These are phyloP conservation scores for Archips crataeganus DNA, from an alignment of 2,888 invertebrate genomes.

Conservation along the genomic window DNA sequence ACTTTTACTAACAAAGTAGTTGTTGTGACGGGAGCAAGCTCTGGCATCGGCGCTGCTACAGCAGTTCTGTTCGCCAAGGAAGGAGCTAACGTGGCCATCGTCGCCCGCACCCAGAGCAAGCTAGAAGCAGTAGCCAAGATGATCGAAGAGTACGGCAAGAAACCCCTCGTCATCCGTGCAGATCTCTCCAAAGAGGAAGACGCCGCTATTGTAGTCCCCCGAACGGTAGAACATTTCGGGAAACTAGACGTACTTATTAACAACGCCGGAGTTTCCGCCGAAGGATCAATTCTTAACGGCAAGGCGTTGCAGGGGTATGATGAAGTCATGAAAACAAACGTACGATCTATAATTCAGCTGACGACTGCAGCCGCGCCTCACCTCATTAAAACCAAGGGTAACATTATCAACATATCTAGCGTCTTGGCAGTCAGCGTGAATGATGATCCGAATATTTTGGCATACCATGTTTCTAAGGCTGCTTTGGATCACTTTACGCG, in stretches of 20 bases:
- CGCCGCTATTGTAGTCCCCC: slow-evolving; percentile 47
- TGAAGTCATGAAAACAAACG: slow-evolving; percentile 54
- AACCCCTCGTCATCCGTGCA: slow-evolving; percentile 52
- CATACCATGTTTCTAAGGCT: slow-evolving; percentile 90
- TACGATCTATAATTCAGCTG: slow-evolving; percentile 53
- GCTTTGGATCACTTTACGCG: slow-evolving; percentile 91
- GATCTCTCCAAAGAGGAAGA: slow-evolving; percentile 58
- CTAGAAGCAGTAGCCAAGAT: slow-evolving; percentile 47
- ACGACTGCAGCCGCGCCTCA: slow-evolving; percentile 55
- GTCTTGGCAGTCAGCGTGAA: slow-evolving; percentile 42
- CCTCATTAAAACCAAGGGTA: slow-evolving; percentile 57
- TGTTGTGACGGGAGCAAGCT: slow-evolving; percentile 62
- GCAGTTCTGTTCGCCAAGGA: slow-evolving; percentile 58
- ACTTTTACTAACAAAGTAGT: slow-evolving; percentile 55
- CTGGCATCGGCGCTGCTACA: slow-evolving; percentile 64
- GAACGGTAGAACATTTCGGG: slow-evolving; percentile 55
- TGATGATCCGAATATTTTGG: slow-evolving; percentile 38
- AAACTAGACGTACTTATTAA: slow-evolving; percentile 61
- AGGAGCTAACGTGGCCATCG: slow-evolving; percentile 54
- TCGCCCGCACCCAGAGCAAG: slow-evolving; percentile 55
- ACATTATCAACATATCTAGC: slow-evolving; percentile 64
- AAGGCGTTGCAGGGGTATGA: slow-evolving; percentile 54
- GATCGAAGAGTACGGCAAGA: slow-evolving; percentile 48
- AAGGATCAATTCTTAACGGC: slow-evolving; percentile 47
- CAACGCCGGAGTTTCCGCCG: slow-evolving; percentile 54